phyloP scores from a whole-genome alignment of 1,140 invertebrate genomes.

The Bombyx mori region ASM3026992v2 NC_085124.1:7399001-7399500 shows the following conservation, averaged over 20 bases:
- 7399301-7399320: conserved; percentile 33
- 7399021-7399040: not conserved
- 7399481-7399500: no score
- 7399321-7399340: conserved; percentile 47
- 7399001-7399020: not conserved
- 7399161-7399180: conserved; percentile 38
- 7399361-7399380: conserved; percentile 30
- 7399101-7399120: conserved; percentile 29
- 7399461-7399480: no score
- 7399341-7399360: conserved; percentile 37
- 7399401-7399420: no score
- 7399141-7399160: conserved; percentile 25
- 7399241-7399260: conserved; percentile 7
- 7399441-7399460: no score
- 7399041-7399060: conserved; percentile 10
- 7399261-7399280: conserved; percentile 11
- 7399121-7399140: conserved; percentile 37
- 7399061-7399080: conserved; percentile 13
- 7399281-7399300: conserved; percentile 19
- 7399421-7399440: no score
- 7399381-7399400: conserved; percentile 13
- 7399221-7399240: conserved; percentile 12
- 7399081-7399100: conserved; percentile 19
- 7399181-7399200: conserved; percentile 13
- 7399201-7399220: conserved; percentile 18